These are phyloP conservation scores for Peromyscus melanophrys DNA, from an alignment of 2,797 vertebrate species.

Conservation along the genomic window DNA sequence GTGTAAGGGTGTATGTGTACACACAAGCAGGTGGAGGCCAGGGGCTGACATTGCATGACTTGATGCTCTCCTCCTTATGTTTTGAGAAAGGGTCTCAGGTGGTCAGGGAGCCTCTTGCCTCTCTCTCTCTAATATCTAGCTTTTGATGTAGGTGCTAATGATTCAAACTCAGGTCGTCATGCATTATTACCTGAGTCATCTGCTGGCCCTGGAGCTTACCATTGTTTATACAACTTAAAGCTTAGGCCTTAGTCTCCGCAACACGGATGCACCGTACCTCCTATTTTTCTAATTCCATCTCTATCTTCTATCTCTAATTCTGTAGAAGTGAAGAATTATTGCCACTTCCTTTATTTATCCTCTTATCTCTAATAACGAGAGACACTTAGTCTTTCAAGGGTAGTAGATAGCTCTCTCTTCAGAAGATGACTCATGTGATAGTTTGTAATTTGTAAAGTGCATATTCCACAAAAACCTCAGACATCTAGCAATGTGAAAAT, in stretches of 20 bases:
- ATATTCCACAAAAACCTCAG: background rate
- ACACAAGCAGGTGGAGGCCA: background rate
- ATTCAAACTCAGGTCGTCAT: background rate
- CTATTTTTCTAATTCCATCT: background rate
- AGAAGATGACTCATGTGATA: constrained; percentile 11
- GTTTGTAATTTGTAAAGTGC: constrained; percentile 46
- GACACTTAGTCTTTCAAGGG: background rate
- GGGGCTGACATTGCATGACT: background rate
- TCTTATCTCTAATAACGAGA: constrained; percentile 22
- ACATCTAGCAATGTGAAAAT: background rate
- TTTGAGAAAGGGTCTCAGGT: background rate
- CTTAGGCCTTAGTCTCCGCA: background rate
- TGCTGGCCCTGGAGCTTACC: background rate
- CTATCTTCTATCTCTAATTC: background rate
- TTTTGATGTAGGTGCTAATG: background rate
- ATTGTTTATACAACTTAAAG: constrained; percentile 41
- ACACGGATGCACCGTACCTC: background rate
- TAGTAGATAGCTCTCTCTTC: constrained; percentile 58
- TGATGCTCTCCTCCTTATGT: background rate
- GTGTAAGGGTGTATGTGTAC: background rate
- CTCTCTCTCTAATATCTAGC: no score
- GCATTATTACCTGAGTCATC: background rate
- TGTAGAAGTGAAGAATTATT: constrained; percentile 49
- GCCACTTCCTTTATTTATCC: background rate
- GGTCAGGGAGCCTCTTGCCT: background rate